These are phyloP conservation scores for Trichomalopsis sarcophagae DNA, from an alignment of 1,140 invertebrate species.

Conservation along the genomic window DNA sequence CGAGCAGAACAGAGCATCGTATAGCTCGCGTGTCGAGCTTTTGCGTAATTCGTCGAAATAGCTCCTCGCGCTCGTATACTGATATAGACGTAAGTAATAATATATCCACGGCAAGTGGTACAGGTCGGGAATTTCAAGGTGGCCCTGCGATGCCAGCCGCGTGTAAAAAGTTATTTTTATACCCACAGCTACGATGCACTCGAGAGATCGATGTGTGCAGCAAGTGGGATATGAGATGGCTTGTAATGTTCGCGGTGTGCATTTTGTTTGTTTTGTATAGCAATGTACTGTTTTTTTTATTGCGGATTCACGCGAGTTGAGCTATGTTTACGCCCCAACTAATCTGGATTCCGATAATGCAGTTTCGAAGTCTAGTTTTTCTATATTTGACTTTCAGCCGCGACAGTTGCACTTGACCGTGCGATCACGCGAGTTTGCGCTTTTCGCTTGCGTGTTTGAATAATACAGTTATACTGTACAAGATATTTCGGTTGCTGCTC, in stretches of 20 bases:
- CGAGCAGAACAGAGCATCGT: neutral
- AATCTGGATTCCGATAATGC: too few relatives aligned
- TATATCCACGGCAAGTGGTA: neutral
- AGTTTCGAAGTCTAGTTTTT: neutral
- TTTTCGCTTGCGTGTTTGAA: conserved; percentile 39
- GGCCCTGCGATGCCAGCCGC: too few relatives aligned
- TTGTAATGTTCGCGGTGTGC: too few relatives aligned
- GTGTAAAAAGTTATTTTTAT: neutral
- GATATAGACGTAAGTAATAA: neutral
- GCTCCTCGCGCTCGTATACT: neutral
- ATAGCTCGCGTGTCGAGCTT: neutral
- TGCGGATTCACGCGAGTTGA: too few relatives aligned
- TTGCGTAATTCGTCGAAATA: neutral
- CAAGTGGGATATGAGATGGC: too few relatives aligned
- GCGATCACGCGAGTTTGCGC: conserved; percentile 19
- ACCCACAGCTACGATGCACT: neutral
- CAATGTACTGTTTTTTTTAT: too few relatives aligned
- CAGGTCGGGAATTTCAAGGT: neutral
- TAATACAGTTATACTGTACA: neutral
- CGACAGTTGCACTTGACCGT: conserved; percentile 60
- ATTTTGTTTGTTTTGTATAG: too few relatives aligned
- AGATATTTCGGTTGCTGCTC: neutral
- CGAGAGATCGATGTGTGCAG: neutral
- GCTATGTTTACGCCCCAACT: too few relatives aligned
- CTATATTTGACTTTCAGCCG: conserved; percentile 31